A percentile compares a stretch with the other conserved stretches of the same genome.
phyloP scores from a whole-genome alignment of 2,888 invertebrate species.

The Pherbina coryleti region DNA sequence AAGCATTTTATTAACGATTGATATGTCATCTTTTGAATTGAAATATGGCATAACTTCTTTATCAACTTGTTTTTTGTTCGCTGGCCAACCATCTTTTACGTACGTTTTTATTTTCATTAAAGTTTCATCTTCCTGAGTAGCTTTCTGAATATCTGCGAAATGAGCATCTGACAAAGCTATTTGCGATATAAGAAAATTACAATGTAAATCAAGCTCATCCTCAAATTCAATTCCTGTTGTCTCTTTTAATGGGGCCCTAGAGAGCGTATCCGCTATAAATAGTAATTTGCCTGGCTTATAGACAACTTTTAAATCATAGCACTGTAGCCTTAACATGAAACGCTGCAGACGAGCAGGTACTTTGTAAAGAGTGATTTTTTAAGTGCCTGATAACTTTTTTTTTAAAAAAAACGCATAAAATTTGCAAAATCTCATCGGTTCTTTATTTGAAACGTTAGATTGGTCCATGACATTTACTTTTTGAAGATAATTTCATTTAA shows the following conservation, averaged over 20 bases:
- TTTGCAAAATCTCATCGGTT: no score
- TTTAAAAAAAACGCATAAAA: no score
- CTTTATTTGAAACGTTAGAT: no score
- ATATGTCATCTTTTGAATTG: no score
- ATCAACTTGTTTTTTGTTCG: neutral
- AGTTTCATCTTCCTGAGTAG: neutral
- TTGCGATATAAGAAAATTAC: slow-evolving; percentile 40
- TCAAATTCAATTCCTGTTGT: slow-evolving; percentile 40
- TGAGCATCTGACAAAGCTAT: neutral
- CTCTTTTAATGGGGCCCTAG: slow-evolving; percentile 65
- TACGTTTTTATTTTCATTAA: neutral
- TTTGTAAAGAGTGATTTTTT: no score
- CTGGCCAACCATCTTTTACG: neutral
- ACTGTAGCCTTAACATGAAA: slow-evolving; percentile 43
- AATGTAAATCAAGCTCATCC: slow-evolving; percentile 44
- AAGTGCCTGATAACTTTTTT: no score
- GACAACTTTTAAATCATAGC: slow-evolving; percentile 41
- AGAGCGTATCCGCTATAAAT: slow-evolving; percentile 67
- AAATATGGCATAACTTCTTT: neutral
- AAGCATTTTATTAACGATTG: no score
- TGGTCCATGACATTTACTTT: no score
- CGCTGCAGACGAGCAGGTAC: slow-evolving; percentile 43
- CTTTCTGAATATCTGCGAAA: no score
- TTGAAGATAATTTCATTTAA: no score
- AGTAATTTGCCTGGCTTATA: slow-evolving; percentile 46